These are phyloP conservation scores for Melanerpes formicivorus DNA, from an alignment of 2,113 vertebrate species.

Conservation along the genomic window DNA sequence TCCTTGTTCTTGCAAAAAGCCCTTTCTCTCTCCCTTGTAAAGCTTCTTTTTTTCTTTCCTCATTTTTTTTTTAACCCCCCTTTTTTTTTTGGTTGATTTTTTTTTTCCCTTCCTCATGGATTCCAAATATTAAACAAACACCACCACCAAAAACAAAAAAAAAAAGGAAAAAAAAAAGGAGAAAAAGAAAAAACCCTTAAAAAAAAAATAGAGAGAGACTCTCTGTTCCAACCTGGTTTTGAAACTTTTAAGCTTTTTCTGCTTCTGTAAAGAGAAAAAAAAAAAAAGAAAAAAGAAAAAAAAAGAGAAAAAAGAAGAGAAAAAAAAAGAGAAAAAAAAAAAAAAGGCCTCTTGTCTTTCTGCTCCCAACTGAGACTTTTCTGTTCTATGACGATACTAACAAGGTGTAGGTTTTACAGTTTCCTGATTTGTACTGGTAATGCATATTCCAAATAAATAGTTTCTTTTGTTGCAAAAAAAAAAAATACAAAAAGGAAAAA, in stretches of 20 bases:
- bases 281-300: constrained; percentile 75
- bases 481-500: background rate
- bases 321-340: constrained; percentile 43
- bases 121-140: background rate
- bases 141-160: no score
- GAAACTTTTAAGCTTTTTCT: constrained; percentile 87
- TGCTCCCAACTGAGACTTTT: constrained; percentile 80
- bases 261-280: constrained; percentile 83
- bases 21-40: constrained; percentile 64
- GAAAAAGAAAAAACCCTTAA: background rate
- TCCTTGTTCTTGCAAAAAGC: constrained; percentile 46
- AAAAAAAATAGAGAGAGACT: constrained; percentile 56
- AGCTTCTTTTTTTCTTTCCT: background rate
- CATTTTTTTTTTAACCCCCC: no score
- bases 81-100: constrained; percentile 18
- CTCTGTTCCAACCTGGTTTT: constrained; percentile 86
- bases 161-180: no score
- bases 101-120: background rate
- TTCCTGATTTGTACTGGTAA: constrained; percentile 97
- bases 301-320: background rate
- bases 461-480: constrained; percentile 91
- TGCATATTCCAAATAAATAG: constrained; percentile 97
- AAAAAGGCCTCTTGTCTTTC: constrained; percentile 83
- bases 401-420: constrained; percentile 92
- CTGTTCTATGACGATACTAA: constrained; percentile 91